Conservation (phyloP, 2,888 invertebrate species). For the Agriopis marginaria region DNA sequence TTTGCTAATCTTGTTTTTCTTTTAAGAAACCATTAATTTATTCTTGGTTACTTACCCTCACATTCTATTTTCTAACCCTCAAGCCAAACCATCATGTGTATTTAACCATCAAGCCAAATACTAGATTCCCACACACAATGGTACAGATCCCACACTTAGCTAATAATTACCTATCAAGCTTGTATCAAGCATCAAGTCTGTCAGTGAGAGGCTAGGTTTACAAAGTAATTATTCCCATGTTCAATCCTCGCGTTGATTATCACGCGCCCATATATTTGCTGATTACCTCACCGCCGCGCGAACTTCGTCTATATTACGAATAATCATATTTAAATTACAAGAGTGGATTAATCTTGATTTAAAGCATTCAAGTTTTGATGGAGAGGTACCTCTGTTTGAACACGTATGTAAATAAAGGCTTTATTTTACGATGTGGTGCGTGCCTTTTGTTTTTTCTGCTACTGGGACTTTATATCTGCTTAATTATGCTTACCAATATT, state of each 20-base stretch:
- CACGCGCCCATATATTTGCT: slow-evolving; percentile 64
- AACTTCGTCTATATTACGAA: slow-evolving; percentile 54
- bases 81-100: no score
- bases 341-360: slow-evolving; percentile 39
- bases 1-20: no score
- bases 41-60: no score
- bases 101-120: no score
- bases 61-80: no score
- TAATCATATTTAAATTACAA: slow-evolving; percentile 42
- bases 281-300: slow-evolving; percentile 57
- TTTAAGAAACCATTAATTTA: no score
- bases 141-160: neutral
- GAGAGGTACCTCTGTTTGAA: slow-evolving; percentile 19
- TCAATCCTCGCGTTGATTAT: slow-evolving; percentile 67
- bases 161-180: neutral
- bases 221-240: slow-evolving; percentile 65
- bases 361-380: slow-evolving; percentile 41
- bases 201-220: slow-evolving; percentile 25
- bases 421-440: slow-evolving; percentile 5
- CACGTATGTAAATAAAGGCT: slow-evolving; percentile 19
- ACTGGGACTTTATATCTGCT: neutral
- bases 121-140: no score
- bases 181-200: slow-evolving; percentile 8
- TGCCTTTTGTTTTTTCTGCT: slow-evolving; percentile 6
- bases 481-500: no score